These are phyloP conservation scores for Cassiopea andromeda DNA, from an alignment of 30 jellyfish, hydroid and myxozoan species.

Conservation along the genomic window DNA sequence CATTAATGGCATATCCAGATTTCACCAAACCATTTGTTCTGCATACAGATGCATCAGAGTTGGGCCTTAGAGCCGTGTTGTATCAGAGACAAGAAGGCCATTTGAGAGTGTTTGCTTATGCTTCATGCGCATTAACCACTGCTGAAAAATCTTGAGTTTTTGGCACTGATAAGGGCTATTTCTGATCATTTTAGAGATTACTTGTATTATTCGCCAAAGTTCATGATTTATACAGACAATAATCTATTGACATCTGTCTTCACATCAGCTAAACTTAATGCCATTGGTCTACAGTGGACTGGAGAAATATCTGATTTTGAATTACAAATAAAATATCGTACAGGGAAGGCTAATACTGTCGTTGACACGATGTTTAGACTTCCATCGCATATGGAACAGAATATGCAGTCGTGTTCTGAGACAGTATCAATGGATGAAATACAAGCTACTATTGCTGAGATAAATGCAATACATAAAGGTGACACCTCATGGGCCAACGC, in stretches of 20 bases:
- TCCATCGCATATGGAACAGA: conserved; percentile 24
- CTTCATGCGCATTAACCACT: conserved; percentile 38
- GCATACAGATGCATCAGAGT: conserved; percentile 55
- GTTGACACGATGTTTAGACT: conserved; percentile 36
- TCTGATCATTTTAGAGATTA: conserved; percentile 51
- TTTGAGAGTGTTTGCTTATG: conserved; percentile 57
- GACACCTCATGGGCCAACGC: not conserved
- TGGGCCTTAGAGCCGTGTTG: conserved; percentile 63
- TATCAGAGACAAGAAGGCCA: conserved; percentile 44
- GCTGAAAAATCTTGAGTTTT: conserved; percentile 72
- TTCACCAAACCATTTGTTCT: conserved; percentile 16
- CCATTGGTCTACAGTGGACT: conserved; percentile 58
- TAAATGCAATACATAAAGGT: not conserved
- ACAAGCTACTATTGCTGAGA: not conserved
- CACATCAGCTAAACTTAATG: conserved; percentile 60
- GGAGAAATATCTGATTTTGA: conserved; percentile 63
- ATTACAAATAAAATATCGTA: conserved; percentile 37
- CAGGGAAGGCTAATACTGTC: conserved; percentile 45
- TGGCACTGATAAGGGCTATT: conserved; percentile 71
- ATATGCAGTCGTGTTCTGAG: conserved; percentile 13
- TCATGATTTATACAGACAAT: conserved; percentile 49
- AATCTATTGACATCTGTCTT: conserved; percentile 57
- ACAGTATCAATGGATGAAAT: not conserved
- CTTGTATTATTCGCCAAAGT: conserved; percentile 60
- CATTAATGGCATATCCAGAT: conserved; percentile 57